Evolutionary conservation across 2,797 vertebrate species (phyloP).

Genomic region (Knipowitschia caucasica): DNA sequence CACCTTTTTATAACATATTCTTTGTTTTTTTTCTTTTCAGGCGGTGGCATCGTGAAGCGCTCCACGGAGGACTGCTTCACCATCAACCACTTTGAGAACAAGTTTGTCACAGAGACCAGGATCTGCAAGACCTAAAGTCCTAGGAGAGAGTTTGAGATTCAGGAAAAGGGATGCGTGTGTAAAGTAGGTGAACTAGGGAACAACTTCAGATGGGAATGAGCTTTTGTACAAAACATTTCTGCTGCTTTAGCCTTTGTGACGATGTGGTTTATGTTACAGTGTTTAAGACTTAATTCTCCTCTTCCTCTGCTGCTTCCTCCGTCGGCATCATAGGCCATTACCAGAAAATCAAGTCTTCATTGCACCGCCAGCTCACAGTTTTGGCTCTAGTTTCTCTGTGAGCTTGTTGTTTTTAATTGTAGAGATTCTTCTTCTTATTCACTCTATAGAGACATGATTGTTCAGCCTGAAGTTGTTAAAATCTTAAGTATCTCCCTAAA

Average conservation of each 20-base stretch:
- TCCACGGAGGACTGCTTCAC: conserved; percentile 84
- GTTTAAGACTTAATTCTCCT: conserved; percentile 19
- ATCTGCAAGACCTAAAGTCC: conserved; percentile 84
- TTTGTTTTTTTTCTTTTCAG: conserved; percentile 24
- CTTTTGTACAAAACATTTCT: conserved; percentile 64
- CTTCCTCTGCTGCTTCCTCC: conserved; percentile 20
- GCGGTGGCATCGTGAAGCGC: conserved; percentile 85
- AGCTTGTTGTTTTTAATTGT: conserved; percentile 34
- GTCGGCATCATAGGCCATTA: conserved; percentile 23
- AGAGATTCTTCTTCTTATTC: conserved; percentile 19
- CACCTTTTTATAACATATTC: not conserved
- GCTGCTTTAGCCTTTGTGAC: conserved; percentile 62
- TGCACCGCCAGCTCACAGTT: conserved; percentile 29
- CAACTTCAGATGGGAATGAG: conserved; percentile 49
- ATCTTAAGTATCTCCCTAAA: conserved; percentile 21
- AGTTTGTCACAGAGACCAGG: conserved; percentile 87
- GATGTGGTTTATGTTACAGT: conserved; percentile 54
- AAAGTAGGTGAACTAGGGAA: conserved; percentile 16
- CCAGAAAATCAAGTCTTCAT: conserved; percentile 33
- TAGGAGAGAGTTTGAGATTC: not conserved
- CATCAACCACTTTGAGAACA: conserved; percentile 91
- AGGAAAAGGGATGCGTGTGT: conserved; percentile 9
- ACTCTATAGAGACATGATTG: conserved; percentile 20
- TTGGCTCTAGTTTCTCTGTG: conserved; percentile 31
- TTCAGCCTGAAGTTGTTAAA: conserved; percentile 34